Evolutionary conservation across 1,140 invertebrate species (phyloP).

Genomic region (Heliconius eleuchia): DNA sequence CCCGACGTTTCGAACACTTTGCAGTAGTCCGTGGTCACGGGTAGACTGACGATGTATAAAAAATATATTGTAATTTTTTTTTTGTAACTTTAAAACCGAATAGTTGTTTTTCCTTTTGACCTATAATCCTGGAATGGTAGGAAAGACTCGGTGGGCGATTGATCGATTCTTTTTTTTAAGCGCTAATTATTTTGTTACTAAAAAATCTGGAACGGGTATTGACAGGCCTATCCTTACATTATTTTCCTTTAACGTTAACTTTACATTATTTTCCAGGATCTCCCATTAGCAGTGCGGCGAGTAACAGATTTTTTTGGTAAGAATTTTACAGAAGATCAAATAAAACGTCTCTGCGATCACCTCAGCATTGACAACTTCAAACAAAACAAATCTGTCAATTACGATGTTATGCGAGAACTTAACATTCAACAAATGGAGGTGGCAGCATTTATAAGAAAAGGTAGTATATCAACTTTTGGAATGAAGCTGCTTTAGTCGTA

Average conservation of each 20-base stretch:
- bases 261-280: slow-evolving; percentile 72
- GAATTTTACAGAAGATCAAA: slow-evolving; percentile 77
- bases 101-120: no score
- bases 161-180: no score
- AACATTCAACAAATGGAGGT: slow-evolving; percentile 80
- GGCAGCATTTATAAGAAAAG: slow-evolving; percentile 84
- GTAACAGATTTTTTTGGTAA: slow-evolving; percentile 84
- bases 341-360: slow-evolving; percentile 83
- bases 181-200: no score
- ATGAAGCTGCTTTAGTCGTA: not conserved
- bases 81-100: no score
- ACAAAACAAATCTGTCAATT: slow-evolving; percentile 87
- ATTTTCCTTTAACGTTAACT: slow-evolving; percentile 22
- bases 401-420: slow-evolving; percentile 83
- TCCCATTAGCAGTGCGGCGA: slow-evolving; percentile 78
- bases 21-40: no score
- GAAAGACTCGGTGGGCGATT: no score
- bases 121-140: no score
- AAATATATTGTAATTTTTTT: no score
- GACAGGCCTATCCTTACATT: not conserved
- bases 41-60: no score
- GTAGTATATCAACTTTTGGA: slow-evolving; percentile 43
- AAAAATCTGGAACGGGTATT: no score
- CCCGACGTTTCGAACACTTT: no score
- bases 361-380: slow-evolving; percentile 88